phyloP scores from a whole-genome alignment of 2,888 invertebrate species.

The Tetrapedia diversipes region DNA sequence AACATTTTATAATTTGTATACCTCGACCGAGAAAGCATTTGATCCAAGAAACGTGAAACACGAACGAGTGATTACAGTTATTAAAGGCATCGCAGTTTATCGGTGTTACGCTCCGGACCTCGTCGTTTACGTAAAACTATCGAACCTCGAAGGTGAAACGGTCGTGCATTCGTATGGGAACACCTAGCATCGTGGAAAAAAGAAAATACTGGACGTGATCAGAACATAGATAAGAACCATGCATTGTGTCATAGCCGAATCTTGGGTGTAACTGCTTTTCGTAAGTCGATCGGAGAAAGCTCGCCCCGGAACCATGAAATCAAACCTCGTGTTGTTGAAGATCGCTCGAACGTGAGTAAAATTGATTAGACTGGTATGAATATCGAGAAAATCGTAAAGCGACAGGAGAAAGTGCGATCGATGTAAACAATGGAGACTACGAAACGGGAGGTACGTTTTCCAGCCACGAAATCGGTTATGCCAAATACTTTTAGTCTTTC shows the following conservation, averaged over 20 bases:
- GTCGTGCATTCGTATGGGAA: neutral
- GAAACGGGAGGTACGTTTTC: neutral
- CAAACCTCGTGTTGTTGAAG: slow-evolving; percentile 1
- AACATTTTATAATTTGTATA: too few relatives aligned
- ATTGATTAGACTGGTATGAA: slow-evolving; percentile 14
- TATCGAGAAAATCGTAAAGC: slow-evolving; percentile 1
- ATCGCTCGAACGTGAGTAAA: slow-evolving; percentile 38
- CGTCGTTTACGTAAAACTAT: slow-evolving; percentile 12
- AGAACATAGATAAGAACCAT: slow-evolving; percentile 28
- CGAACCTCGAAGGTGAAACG: slow-evolving; percentile 21
- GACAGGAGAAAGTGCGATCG: neutral
- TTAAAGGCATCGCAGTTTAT: neutral
- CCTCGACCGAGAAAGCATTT: neutral
- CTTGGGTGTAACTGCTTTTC: slow-evolving; percentile 10
- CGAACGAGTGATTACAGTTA: too few relatives aligned
- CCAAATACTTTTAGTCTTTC: neutral
- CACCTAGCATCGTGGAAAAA: neutral
- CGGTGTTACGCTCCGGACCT: neutral
- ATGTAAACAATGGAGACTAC: neutral
- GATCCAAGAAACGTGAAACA: neutral
- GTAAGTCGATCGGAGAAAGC: slow-evolving; percentile 46
- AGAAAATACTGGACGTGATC: slow-evolving; percentile 28
- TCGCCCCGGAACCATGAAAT: slow-evolving; percentile 2
- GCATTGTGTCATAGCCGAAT: slow-evolving; percentile 30
- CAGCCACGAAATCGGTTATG: neutral